Conservation (phyloP, 2,113 vertebrate species). For the Lontra canadensis region DNA sequence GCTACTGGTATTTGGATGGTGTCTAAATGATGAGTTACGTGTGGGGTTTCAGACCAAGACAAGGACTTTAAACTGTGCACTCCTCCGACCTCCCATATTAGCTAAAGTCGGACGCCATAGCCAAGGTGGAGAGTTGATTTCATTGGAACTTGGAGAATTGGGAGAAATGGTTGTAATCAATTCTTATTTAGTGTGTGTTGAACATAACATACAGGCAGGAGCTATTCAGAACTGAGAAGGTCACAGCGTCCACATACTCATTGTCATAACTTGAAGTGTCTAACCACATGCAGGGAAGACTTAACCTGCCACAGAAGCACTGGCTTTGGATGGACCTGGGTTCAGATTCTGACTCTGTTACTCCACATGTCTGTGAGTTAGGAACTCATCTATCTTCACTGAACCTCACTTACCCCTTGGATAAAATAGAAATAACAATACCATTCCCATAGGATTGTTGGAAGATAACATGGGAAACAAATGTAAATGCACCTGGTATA, state of each 20-base stretch:
- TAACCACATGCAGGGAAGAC: not conserved
- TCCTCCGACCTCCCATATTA: not conserved
- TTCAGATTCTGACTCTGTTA: not conserved
- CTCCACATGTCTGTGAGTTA: not conserved
- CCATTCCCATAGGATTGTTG: not conserved
- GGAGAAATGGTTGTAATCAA: not conserved
- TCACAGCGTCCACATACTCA: not conserved
- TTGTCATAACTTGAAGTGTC: not conserved
- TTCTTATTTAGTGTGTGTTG: not conserved
- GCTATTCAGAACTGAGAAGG: not conserved
- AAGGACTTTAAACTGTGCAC: not conserved
- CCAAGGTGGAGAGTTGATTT: not conserved
- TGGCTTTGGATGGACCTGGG: not conserved
- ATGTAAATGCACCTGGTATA: not conserved
- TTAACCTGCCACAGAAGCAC: not conserved
- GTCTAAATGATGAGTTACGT: not conserved
- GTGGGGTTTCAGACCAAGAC: not conserved
- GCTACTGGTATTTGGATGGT: not conserved
- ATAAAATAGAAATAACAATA: not conserved
- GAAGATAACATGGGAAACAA: not conserved
- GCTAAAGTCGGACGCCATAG: not conserved
- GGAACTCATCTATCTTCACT: not conserved
- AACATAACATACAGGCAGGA: not conserved
- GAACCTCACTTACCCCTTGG: not conserved
- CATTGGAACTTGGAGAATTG: not conserved